Percentiles rank a stretch among this genome's conserved stretches.
These are phyloP conservation scores for Nasua narica DNA, from an alignment of 2,797 vertebrate genomes.

Conservation along the genomic window DNA sequence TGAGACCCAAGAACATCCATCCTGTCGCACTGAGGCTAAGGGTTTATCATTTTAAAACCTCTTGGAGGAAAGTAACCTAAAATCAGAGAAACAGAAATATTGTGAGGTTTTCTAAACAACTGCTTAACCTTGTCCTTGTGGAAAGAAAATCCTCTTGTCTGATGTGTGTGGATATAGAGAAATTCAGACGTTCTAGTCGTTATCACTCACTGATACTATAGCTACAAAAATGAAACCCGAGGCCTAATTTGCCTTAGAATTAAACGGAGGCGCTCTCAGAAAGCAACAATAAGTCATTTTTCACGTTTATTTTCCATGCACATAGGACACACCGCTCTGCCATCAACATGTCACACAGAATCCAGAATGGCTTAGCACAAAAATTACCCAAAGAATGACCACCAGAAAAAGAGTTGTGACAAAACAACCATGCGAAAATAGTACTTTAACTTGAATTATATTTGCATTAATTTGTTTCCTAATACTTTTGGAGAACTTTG, in stretches of 20 bases:
- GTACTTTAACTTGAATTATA: conserved; percentile 41
- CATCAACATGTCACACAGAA: conserved; percentile 8
- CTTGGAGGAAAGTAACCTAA: neutral
- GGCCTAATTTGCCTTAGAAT: conserved; percentile 56
- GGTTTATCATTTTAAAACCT: conserved; percentile 26
- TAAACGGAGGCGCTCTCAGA: conserved; percentile 37
- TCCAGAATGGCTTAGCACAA: conserved; percentile 45
- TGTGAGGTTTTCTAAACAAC: neutral
- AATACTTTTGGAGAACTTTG: conserved; percentile 7
- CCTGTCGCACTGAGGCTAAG: neutral
- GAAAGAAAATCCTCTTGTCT: conserved; percentile 29
- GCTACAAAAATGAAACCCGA: conserved; percentile 41
- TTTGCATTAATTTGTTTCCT: conserved; percentile 63
- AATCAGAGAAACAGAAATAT: neutral
- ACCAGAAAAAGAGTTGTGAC: conserved; percentile 19
- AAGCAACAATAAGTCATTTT: conserved; percentile 47
- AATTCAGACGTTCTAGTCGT: conserved; percentile 18
- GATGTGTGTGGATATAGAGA: neutral
- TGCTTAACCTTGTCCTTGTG: neutral
- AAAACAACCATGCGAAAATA: conserved; percentile 4
- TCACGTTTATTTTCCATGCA: conserved; percentile 53
- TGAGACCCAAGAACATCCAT: neutral
- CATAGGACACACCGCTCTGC: neutral
- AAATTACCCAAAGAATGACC: conserved; percentile 49
- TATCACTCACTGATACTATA: neutral